Evolutionary conservation across 2,113 vertebrate species (phyloP).

Genomic region (Microtus pennsylvanicus): DNA sequence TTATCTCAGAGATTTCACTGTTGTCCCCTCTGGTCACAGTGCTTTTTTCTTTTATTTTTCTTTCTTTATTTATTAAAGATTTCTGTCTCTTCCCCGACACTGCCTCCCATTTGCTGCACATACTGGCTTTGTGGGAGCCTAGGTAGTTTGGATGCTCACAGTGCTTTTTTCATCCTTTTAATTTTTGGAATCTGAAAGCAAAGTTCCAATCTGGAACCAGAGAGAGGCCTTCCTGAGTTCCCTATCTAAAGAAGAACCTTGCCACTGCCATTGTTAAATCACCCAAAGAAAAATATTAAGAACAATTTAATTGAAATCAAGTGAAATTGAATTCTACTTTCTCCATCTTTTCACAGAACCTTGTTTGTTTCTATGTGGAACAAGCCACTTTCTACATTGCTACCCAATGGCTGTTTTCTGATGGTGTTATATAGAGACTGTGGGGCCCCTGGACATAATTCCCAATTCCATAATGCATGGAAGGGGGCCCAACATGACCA

Average conservation of each 20-base stretch:
- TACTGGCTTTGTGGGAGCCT: too few relatives aligned
- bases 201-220: background rate
- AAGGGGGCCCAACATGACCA: background rate
- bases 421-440: background rate
- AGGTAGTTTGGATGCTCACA: background rate
- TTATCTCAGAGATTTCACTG: background rate
- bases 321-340: background rate
- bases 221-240: background rate
- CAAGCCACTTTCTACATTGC: background rate
- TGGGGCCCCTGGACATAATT: background rate
- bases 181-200: constrained; percentile 35
- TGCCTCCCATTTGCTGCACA: too few relatives aligned
- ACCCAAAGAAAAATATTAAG: background rate
- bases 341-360: background rate
- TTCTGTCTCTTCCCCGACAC: too few relatives aligned
- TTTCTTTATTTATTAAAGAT: too few relatives aligned
- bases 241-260: background rate
- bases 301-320: constrained; percentile 35
- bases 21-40: background rate
- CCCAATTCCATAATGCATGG: background rate
- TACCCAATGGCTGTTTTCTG: background rate
- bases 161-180: constrained; percentile 14
- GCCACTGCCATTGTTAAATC: background rate
- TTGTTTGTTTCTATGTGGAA: background rate
- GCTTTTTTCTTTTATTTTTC: too few relatives aligned